Evolutionary conservation across 1,140 invertebrate genomes (phyloP).

Genomic region (Camponotus vicinus): DNA sequence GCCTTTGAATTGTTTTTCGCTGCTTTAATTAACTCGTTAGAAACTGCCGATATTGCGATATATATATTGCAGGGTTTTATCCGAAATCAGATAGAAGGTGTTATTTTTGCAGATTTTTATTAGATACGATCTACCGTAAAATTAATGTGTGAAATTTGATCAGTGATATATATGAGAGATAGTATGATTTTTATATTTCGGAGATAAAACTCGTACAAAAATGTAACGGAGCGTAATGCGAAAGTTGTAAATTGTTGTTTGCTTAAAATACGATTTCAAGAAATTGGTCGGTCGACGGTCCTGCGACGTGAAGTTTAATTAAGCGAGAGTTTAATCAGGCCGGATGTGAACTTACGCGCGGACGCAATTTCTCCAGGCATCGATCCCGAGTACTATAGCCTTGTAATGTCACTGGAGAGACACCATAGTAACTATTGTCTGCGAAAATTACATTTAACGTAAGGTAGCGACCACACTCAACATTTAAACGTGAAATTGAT

Average conservation of each 20-base stretch:
- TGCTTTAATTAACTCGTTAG: constrained; percentile 41
- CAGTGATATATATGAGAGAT: no score
- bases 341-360: constrained; percentile 50
- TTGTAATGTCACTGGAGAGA: no score
- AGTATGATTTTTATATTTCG: not conserved
- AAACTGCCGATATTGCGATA: not conserved
- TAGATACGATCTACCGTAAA: not conserved
- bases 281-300: constrained; percentile 7
- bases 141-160: constrained; percentile 8
- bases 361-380: constrained; percentile 47
- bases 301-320: constrained; percentile 63
- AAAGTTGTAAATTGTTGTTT: constrained; percentile 29
- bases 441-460: constrained; percentile 1
- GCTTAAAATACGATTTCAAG: constrained; percentile 11
- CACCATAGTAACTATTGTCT: constrained; percentile 14
- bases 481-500: not conserved
- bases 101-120: not conserved
- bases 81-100: not conserved
- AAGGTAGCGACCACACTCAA: not conserved
- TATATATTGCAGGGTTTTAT: not conserved
- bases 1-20: not conserved
- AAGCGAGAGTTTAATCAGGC: constrained; percentile 65
- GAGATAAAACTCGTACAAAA: not conserved
- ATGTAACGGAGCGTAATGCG: no score
- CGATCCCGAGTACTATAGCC: not conserved